phyloP scores from a whole-genome alignment of 2,797 vertebrate genomes.

The Galaxias olidus region DNA sequence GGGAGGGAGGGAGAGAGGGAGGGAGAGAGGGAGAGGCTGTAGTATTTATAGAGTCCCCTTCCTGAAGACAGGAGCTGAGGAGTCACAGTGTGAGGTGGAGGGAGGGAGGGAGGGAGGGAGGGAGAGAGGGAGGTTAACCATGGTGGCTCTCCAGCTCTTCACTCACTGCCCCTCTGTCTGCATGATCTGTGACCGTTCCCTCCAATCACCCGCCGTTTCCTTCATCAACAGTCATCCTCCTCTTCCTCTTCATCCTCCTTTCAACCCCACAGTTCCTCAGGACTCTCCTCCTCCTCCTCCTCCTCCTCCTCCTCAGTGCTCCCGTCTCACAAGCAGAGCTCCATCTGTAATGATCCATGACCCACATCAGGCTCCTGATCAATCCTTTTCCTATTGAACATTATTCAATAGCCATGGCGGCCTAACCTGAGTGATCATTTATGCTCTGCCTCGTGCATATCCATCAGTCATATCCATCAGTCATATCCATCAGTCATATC shows the following conservation, averaged over 20 bases:
- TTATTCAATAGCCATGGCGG: constrained; percentile 52
- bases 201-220: too few species aligned
- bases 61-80: too few species aligned
- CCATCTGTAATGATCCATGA: constrained; percentile 30
- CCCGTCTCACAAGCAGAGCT: constrained; percentile 22
- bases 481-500: constrained; percentile 1
- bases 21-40: background rate
- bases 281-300: constrained; percentile 10
- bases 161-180: too few species aligned
- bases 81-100: too few species aligned
- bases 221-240: too few species aligned
- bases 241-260: constrained; percentile 7
- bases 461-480: too few species aligned
- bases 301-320: constrained; percentile 15
- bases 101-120: too few species aligned
- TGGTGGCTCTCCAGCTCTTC: too few species aligned
- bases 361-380: constrained; percentile 38
- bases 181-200: too few species aligned
- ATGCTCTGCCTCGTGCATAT: background rate
- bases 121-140: too few species aligned
- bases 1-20: constrained; percentile 16
- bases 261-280: too few species aligned
- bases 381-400: constrained; percentile 36
- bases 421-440: constrained; percentile 26
- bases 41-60: too few species aligned